Base-by-base conservation (phyloP, 2,888 invertebrate species). In the Xestoiulus laeticollis region DNA sequence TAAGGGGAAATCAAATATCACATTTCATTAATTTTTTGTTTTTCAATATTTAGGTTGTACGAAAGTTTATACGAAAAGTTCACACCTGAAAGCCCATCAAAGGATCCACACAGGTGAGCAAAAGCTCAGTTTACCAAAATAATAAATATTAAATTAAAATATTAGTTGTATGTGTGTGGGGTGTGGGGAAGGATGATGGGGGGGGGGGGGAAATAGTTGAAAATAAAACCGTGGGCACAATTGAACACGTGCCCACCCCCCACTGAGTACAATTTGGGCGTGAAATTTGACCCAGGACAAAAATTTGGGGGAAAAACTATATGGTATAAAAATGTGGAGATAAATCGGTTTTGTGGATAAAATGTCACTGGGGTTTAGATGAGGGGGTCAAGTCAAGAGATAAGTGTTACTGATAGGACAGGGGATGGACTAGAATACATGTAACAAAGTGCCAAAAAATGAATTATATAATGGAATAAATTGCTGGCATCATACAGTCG, bases 41-140 rank as follows among this genome's bases (percentile, higher is more conserved):
- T 83, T 83, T 83, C n/a, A 6, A 91, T 91, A 90, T 89, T 94
- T 94, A 98, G 98, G 97, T 92, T 98, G 98, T 93, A 95, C 96
- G 91, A 98, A 98, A 94, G 98, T 98, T 90, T 98, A 98, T 93
- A 98, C 98, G 90, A 98, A 98, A 94, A 98, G 98, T 93, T 98
- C 98, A 91, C 98, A 98, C 93, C 94, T 98, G 90, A 98, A 98
- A 94, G 98, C 98, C 90, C 98, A 98, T 93, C 98, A 98, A 93
- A 95, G 98, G 93, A 98, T 98, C 93, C 98, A 98, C 92, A 98
- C 98, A 94, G 98, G 98, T 97, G 94, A 94, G 93, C 33, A 26
- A 68, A 68, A 68, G n/a, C n/a, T 68, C 26, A 68, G n/a, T 68
- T 78, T 68, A 30, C 30, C 3, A 83, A 83, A 26, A 33, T 26